Base-by-base conservation (phyloP, 2,797 vertebrate species). In the Chlorospingus semifuscus region DNA sequence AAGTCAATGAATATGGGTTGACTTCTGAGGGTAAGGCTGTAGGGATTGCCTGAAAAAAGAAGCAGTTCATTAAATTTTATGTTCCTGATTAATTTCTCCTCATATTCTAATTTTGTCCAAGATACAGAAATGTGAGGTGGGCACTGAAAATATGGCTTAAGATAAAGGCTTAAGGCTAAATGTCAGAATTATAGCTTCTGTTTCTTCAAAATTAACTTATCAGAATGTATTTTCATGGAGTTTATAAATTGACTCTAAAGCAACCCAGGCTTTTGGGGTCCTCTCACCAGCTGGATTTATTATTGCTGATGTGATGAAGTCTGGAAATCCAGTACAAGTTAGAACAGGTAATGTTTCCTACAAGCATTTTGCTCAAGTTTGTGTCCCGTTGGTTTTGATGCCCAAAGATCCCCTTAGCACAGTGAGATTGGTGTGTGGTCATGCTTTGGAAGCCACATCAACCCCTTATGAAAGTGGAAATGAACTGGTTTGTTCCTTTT, bases 41-140 rank as follows among this genome's bases (percentile, higher is more conserved):
- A 71, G 91, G 83, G 69, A 52, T 74, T 0, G 4, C 11, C 7
- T 5, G 3, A 79, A 75, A 69, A 79, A 85, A 85, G n/a, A 23
- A 80, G 74, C 29, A 87, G 76, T 91, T 94, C 89, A 91, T 83
- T 88, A 81, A 84, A 85, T 79, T 72, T 41, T 47, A 34, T 77
- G 27, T 47, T 83, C 91, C 85, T 94, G 11, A 6, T 90, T 79
- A 76, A 44, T 41, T 77, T 94, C 69, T 30, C 16, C 12, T 83
- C 32, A 22, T 44, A 74, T 74, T 74, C 44, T 69, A 75, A 60
- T 89, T 87, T 72, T 64, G 89, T 60, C 63, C 77, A 71, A 66
- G 68, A 88, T 71, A 74, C 22, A 65, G 16, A 20, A 50, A 61
- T 83, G 57, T 52, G 39, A n/a, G 32, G 20, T 60, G 39, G 36